These are phyloP conservation scores for Callocephalon fimbriatum DNA, from an alignment of 2,113 vertebrate species.

Conservation along the genomic window DNA sequence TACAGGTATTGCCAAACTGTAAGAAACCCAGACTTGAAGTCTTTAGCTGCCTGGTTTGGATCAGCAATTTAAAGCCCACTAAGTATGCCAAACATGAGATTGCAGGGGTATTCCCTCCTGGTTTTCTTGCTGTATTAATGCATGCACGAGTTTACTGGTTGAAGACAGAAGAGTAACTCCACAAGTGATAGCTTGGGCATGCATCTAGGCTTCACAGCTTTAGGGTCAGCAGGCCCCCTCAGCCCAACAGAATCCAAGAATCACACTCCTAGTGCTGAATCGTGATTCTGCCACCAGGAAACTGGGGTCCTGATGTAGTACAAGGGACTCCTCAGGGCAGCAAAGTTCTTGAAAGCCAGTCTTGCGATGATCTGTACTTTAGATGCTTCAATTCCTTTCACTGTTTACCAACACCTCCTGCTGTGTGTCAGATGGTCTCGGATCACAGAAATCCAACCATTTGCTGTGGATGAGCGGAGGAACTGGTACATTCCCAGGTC, in stretches of 20 bases:
- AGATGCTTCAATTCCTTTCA: not conserved
- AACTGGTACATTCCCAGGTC: not conserved
- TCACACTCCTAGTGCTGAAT: not conserved
- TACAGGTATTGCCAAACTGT: not conserved
- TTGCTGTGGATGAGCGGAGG: not conserved
- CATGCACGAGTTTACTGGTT: accelerated
- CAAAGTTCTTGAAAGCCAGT: not conserved
- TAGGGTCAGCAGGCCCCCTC: not conserved
- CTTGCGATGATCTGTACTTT: not conserved
- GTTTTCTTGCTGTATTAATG: not conserved
- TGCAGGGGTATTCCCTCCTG: not conserved
- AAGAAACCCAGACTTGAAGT: not conserved
- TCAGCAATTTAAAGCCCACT: not conserved
- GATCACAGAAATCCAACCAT: not conserved
- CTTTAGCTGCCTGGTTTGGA: not conserved
- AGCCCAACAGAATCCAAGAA: not conserved
- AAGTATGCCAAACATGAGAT: not conserved
- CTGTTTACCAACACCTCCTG: not conserved
- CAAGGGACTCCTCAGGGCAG: not conserved
- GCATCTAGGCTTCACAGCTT: not conserved
- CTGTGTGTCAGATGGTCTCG: not conserved
- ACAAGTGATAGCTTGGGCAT: not conserved
- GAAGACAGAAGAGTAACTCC: not conserved
- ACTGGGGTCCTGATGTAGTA: accelerated
- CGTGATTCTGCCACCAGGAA: not conserved